These are phyloP conservation scores for Bellardia bayeri DNA, from an alignment of 2,888 invertebrate genomes.

Conservation along the genomic window DNA sequence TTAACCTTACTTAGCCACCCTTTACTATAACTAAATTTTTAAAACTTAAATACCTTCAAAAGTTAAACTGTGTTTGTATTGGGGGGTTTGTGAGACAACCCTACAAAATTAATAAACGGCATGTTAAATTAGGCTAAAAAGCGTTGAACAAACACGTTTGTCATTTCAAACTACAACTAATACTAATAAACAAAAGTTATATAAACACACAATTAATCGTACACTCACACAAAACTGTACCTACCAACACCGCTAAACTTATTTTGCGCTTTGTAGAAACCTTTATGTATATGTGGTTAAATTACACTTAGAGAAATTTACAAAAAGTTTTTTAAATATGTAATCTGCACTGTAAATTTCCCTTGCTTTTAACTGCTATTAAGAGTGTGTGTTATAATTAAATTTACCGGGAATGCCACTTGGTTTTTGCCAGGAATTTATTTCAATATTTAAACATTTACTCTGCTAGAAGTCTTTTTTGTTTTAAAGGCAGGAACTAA, in stretches of 20 bases:
- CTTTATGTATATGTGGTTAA: neutral
- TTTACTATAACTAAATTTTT: neutral
- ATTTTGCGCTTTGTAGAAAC: no score
- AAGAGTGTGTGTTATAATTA: slow-evolving; percentile 17
- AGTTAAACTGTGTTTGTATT: neutral
- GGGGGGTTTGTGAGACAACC: neutral
- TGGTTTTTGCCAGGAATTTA: neutral
- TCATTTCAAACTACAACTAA: slow-evolving; percentile 59
- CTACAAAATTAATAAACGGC: slow-evolving; percentile 27
- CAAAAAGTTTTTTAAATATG: neutral
- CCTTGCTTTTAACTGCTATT: neutral
- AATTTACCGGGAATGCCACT: slow-evolving; percentile 9
- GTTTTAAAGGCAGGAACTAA: neutral
- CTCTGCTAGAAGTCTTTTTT: neutral
- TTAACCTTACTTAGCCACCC: slow-evolving; percentile 3
- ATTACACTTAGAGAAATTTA: neutral
- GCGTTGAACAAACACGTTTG: slow-evolving; percentile 60
- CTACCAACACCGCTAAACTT: neutral
- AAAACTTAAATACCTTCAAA: neutral
- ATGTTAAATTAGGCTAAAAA: slow-evolving; percentile 64
- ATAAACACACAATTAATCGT: slow-evolving; percentile 7
- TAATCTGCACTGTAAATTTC: neutral
- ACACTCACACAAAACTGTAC: neutral
- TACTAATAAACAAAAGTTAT: slow-evolving; percentile 11
- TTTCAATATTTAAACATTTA: neutral